Percentiles rank a stretch among this genome's conserved stretches.
These are phyloP conservation scores for Ficedula albicollis DNA, from an alignment of 2,797 vertebrate species.

Conservation along the genomic window DNA sequence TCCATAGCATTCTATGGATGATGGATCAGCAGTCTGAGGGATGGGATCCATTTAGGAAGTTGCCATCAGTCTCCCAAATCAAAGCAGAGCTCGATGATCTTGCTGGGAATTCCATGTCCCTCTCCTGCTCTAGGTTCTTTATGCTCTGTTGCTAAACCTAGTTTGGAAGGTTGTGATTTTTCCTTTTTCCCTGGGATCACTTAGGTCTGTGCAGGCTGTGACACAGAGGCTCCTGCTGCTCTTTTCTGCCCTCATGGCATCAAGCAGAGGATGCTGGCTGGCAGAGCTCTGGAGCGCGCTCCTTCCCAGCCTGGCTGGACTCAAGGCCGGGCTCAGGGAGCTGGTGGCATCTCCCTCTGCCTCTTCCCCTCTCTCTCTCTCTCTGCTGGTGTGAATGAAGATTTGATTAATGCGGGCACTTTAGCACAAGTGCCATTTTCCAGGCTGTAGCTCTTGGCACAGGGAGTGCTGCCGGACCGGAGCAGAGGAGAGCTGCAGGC, in stretches of 20 bases:
- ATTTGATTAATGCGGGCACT: slow-evolving; percentile 60
- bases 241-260: fast-evolving
- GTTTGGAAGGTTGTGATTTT: not conserved
- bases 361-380: not conserved
- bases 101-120: fast-evolving
- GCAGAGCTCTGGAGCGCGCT: fast-evolving
- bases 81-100: not conserved
- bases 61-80: fast-evolving
- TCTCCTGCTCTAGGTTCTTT: not conserved
- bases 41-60: not conserved
- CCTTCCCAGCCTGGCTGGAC: not conserved
- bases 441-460: slow-evolving; percentile 61
- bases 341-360: not conserved
- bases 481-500: slow-evolving; percentile 12
- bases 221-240: not conserved
- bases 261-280: fast-evolving
- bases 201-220: not conserved
- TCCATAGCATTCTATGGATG: not conserved
- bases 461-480: not conserved
- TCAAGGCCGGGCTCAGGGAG: not conserved
- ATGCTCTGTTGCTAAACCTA: not conserved
- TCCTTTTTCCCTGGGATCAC: not conserved
- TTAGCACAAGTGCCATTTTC: slow-evolving; percentile 64
- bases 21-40: not conserved
- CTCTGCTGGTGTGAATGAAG: slow-evolving; percentile 40